These are phyloP conservation scores for Ophion ventricosus DNA, from an alignment of 2,888 invertebrate genomes.

Conservation along the genomic window DNA sequence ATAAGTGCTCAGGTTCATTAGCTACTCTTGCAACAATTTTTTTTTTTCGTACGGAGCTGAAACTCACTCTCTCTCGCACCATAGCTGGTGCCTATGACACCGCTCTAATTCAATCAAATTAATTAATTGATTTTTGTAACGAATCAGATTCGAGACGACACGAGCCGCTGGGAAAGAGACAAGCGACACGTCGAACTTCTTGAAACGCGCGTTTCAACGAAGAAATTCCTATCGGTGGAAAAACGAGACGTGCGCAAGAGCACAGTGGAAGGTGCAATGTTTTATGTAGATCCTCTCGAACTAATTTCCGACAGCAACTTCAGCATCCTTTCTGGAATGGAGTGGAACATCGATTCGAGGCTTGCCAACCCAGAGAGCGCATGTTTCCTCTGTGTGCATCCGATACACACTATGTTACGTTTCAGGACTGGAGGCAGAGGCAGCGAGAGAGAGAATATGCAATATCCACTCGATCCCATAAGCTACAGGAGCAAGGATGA, in stretches of 20 bases:
- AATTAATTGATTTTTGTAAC: too few relatives aligned
- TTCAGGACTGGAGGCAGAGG: background rate
- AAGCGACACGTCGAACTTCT: too few relatives aligned
- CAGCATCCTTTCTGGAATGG: slow-evolving; percentile 24
- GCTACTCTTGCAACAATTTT: too few relatives aligned
- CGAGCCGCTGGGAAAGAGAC: too few relatives aligned
- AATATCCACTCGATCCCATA: slow-evolving; percentile 45
- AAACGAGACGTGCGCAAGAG: slow-evolving; percentile 42
- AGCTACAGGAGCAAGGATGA: slow-evolving; percentile 36
- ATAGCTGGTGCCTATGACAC: too few relatives aligned
- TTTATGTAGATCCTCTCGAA: slow-evolving; percentile 65
- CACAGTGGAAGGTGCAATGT: slow-evolving; percentile 55
- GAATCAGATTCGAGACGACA: too few relatives aligned
- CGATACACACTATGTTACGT: slow-evolving; percentile 11
- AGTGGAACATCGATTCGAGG: slow-evolving; percentile 48
- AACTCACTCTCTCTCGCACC: too few relatives aligned
- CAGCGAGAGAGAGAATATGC: background rate
- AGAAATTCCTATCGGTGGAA: slow-evolving; percentile 11
- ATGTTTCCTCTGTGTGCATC: slow-evolving; percentile 31
- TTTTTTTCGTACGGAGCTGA: too few relatives aligned
- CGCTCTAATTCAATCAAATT: too few relatives aligned
- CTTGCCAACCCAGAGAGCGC: slow-evolving; percentile 9
- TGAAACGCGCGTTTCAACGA: slow-evolving; percentile 25
- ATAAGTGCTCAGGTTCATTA: too few relatives aligned
- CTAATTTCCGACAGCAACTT: slow-evolving; percentile 62